Base-by-base conservation (phyloP, 2,113 vertebrate species). In the Holacanthus passer region DNA sequence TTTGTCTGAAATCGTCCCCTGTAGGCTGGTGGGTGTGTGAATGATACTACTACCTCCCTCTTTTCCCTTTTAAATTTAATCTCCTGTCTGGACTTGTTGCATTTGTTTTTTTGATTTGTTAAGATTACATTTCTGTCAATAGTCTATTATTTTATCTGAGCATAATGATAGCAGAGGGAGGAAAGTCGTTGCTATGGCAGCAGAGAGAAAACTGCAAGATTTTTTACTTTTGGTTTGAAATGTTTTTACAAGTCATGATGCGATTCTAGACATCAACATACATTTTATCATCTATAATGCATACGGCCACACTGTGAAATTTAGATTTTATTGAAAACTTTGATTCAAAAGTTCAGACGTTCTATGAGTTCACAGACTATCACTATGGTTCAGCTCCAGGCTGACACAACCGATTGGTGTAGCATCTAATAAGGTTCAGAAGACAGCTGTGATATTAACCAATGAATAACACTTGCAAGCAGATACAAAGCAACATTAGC, bases 181-280 rank as follows among this genome's bases (percentile, higher is more conserved):
- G 32, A 68, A 37, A 65, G 41, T 22, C 17, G 84, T 79, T 84
- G 62, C 82, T 69, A 82, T 77, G 72, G 78, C 71, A 84, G 78
- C 78, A 72, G 66, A 62, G 62, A 64, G 53, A 45, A 64, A 72
- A 73, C 16, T 32, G 48, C 5, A 70, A 67, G 24, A 27, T 32
- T 58, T 82, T 50, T 3, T 8, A 35, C n/a, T 48, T 19, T 35
- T 35, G 5, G 41, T 32, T 52, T 69, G 31, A 60, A 64, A 37
- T 50, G 20, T 64, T 65, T 68, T 74, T 32, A 58, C n/a, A 67
- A 62, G 39, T 59, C 69, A 55, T 5, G 48, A 47, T 69, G 63
- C n/a, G 52, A 53, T 55, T 74, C 19, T 56, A 45, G 20, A 63
- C 56, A 22, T 56, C 2, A 31, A 16, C 19, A 24, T 43, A 14